Percentiles rank a stretch among this genome's conserved stretches.
Evolutionary conservation across 2,888 invertebrate species (phyloP).

Genomic region (Ectemnius cavifrons): DNA sequence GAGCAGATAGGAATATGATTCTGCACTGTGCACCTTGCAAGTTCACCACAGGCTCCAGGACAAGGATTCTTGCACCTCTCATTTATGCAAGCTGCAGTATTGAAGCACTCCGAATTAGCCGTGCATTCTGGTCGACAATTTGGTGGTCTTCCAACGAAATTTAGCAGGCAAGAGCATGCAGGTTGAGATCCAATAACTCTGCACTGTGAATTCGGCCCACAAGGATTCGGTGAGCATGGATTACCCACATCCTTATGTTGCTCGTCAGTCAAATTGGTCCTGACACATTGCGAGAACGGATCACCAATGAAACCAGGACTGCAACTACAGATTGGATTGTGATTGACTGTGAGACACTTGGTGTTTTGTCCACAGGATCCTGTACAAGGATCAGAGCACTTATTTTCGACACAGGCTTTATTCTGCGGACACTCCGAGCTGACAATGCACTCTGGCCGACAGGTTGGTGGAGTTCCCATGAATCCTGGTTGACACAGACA

Average conservation of each 20-base stretch:
- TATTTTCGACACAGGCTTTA: constrained; percentile 88
- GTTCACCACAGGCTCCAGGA: constrained; percentile 87
- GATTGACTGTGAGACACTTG: constrained; percentile 90
- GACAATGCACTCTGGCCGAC: constrained; percentile 90
- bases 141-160: constrained; percentile 91
- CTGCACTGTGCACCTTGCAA: constrained; percentile 90
- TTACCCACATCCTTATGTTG: constrained; percentile 78
- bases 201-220: constrained; percentile 91
- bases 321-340: constrained; percentile 93
- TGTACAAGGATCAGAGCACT: constrained; percentile 90
- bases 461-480: constrained; percentile 88
- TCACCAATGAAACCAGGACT: constrained; percentile 88
- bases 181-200: constrained; percentile 88
- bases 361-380: constrained; percentile 90
- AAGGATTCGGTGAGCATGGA: constrained; percentile 90
- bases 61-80: constrained; percentile 92
- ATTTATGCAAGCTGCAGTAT: constrained; percentile 88
- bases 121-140: constrained; percentile 92
- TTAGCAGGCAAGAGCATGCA: constrained; percentile 90
- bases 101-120: constrained; percentile 89
- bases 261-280: constrained; percentile 78
- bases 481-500: constrained; percentile 88
- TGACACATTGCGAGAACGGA: constrained; percentile 86
- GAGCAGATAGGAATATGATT: constrained; percentile 90
- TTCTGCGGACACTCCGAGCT: constrained; percentile 91